Percentiles rank a stretch among this genome's conserved stretches.
phyloP scores from a whole-genome alignment of 1,140 invertebrate genomes.

The Spodoptera litura region DNA sequence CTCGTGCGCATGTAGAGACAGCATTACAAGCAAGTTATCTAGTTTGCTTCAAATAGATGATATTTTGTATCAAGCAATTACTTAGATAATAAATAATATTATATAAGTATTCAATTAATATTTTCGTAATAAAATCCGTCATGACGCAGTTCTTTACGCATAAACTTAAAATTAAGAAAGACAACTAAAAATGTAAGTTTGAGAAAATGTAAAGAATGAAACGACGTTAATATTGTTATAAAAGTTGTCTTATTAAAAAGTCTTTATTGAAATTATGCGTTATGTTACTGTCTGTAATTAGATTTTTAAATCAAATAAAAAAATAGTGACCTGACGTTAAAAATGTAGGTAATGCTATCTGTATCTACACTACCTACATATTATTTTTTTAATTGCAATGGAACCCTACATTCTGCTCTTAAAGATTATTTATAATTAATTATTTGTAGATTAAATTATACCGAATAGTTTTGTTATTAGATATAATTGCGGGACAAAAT shows the following conservation, averaged over 20 bases:
- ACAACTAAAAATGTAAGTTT: neutral
- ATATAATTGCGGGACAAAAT: conserved; percentile 16
- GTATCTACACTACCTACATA: conserved; percentile 12
- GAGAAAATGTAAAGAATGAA: conserved; percentile 2
- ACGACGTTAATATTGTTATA: neutral
- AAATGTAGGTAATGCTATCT: conserved; percentile 1
- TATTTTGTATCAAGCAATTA: conserved; percentile 46
- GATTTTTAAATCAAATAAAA: no score
- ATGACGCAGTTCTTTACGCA: conserved; percentile 13
- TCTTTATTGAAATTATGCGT: conserved; percentile 3
- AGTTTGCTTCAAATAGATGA: conserved; percentile 23
- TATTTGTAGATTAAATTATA: no score
- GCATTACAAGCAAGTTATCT: neutral
- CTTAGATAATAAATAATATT: conserved; percentile 41
- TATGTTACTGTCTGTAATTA: no score
- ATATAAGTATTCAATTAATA: conserved; percentile 40
- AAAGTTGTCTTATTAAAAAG: neutral
- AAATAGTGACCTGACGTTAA: neutral
- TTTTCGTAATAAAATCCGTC: conserved; percentile 47
- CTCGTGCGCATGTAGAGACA: neutral
- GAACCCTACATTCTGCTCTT: no score
- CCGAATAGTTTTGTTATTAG: conserved; percentile 19
- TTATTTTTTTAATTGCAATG: neutral
- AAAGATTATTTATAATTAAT: no score
- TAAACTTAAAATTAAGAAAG: conserved; percentile 23